Evolutionary conservation across 1,140 invertebrate genomes (phyloP), one percentile per base, ranked within the genome.

Genomic region (Drosophila mayri): DNA sequence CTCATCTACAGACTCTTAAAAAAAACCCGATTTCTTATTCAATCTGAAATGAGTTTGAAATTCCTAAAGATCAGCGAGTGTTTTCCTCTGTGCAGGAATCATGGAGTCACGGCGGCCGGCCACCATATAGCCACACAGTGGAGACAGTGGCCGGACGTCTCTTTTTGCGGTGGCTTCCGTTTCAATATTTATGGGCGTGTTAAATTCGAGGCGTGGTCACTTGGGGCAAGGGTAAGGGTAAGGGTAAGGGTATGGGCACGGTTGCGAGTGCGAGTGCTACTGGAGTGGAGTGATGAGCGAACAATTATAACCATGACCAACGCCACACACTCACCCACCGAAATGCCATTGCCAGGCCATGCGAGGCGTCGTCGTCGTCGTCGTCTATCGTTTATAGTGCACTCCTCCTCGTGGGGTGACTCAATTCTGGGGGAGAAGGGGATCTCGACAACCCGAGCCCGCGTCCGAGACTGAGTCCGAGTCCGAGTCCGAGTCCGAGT

Each of bases 281-380:
- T 40, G 38, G 38, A n/a, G 16, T n/a, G 66, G 61, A 61, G 73
- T 79, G 81, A 83, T 84, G 76, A 85, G 81, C 76, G 60, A 67
- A 70, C 74, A 76, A 66, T 62, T 81, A 70, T 64, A 87, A 67
- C 70, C 79, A 87, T 83, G 82, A 81, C 70, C 83, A 88, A 75
- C 49, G 70, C 44, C 78, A 60, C 55, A 71, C 60, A 71, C 50
- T 65, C 37, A 47, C 43, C 54, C 78, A 81, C 22, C 58, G 41
- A 54, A 43, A 22, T 25, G 58, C 59, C 58, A 67, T 32, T 60
- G 58, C 58, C 28, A 49, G 25, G 30, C 43, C 59, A 61, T 37
- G 44, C 46, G 22, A 58, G 37, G 55, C 55, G 41, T 37, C 54
- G 63, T 35, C 35, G 35, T 22, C 25, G 22, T 38, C 40, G 40